Evolutionary conservation across 2,888 invertebrate genomes (phyloP).

Genomic region (Allophyes oxyacanthae): DNA sequence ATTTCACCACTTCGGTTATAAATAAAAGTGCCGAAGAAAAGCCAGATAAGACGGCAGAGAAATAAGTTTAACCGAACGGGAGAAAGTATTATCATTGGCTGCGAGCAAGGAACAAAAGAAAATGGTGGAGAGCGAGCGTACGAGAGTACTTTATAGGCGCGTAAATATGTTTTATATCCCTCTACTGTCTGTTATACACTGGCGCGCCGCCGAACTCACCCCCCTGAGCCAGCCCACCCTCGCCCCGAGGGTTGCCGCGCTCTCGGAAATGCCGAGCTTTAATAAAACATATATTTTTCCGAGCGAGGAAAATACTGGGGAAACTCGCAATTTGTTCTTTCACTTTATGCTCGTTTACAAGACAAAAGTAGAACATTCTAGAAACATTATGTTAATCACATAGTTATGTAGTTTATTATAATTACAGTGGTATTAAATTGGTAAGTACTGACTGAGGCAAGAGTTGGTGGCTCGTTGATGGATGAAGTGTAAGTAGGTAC

Average conservation of each 20-base stretch:
- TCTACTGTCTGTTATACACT: constrained; percentile 89
- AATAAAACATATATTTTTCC: constrained; percentile 90
- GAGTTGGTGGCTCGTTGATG: constrained; percentile 31
- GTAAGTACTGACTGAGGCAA: constrained; percentile 19
- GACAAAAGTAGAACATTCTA: constrained; percentile 89
- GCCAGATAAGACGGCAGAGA: constrained; percentile 86
- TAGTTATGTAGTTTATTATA: constrained; percentile 82
- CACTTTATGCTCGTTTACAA: constrained; percentile 90
- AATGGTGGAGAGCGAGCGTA: constrained; percentile 88
- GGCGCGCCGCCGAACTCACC: constrained; percentile 82
- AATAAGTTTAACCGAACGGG: constrained; percentile 89
- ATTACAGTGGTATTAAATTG: constrained; percentile 60
- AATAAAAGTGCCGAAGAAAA: constrained; percentile 86
- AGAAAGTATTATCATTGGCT: constrained; percentile 89
- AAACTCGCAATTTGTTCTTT: constrained; percentile 90
- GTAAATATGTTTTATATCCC: constrained; percentile 90
- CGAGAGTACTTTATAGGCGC: constrained; percentile 90
- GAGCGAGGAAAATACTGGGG: constrained; percentile 89
- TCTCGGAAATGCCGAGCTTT: constrained; percentile 90
- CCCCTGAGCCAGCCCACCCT: constrained; percentile 69
- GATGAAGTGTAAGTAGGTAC: constrained; percentile 61
- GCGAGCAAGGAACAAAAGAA: constrained; percentile 88
- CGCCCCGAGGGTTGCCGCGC: constrained; percentile 83
- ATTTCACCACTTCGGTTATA: constrained; percentile 84
- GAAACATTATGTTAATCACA: constrained; percentile 88